Evolutionary conservation across 2,888 invertebrate species (phyloP), one percentile per base, ranked within the genome.

Genomic region (Galeruca laticollis): DNA sequence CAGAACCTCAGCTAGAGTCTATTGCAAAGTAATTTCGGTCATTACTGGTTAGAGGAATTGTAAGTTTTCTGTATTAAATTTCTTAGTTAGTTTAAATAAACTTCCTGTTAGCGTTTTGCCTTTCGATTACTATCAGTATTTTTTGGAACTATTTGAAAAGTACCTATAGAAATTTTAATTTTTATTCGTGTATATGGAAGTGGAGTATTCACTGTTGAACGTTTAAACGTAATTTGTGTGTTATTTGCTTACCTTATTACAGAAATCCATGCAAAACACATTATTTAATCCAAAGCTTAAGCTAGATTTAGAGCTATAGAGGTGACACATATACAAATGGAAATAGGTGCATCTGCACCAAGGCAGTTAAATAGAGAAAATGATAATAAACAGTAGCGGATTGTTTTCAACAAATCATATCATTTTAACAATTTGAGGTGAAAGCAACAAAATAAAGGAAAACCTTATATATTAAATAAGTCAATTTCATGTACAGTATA

Each of bases 201-300:
- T 43, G 6, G 43, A 43, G n/a, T 13, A 47, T 47, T 47, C 8
- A 15, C 15, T 18, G 18, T 47, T 47, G 15, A 47, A 47, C 47
- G 18, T 18, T 68, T 68, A 49, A 68, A 69, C 56, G 56, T 64
- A 71, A 68, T 71, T 64, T 67, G 60, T 20, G 52, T 37, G 56
- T 60, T 71, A 71, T 71, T 71, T 68, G 64, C 71, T 64, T 63
- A 63, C 63, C 67, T 71, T 63, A 60, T 71, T 71, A 71, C 59
- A 35, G 52, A 64, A 68, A 71, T 71, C 71, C 70, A 31, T 65
- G 62, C 67, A 71, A 71, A 70, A 70, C 63, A 70, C 70, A 71
- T 70, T 64, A 68, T 71, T 68, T 62, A 52, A 70, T 70, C 69
- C 62, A 20, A 56, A 56, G 68, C 65, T 54, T 64, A 70, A 70